Evolutionary conservation across 2,888 invertebrate species (phyloP).

Genomic region (Fabriciana adippe): DNA sequence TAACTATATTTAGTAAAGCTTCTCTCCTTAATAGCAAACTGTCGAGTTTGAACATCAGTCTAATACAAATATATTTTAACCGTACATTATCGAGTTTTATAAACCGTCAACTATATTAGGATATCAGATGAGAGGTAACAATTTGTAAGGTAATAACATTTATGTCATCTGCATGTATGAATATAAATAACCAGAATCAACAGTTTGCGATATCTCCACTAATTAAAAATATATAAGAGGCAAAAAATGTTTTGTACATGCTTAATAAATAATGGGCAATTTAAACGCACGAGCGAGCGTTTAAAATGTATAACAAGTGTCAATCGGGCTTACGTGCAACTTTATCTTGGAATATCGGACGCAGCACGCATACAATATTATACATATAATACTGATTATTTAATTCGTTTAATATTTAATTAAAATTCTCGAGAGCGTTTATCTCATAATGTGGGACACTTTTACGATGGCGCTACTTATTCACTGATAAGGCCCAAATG

Average conservation of each 20-base stretch:
- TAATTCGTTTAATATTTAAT: slow-evolving; percentile 82
- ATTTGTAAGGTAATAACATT: slow-evolving; percentile 26
- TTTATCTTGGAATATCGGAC: slow-evolving; percentile 67
- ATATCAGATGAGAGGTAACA: slow-evolving; percentile 27
- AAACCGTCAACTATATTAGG: slow-evolving; percentile 29
- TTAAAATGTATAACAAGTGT: slow-evolving; percentile 58
- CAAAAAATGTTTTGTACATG: slow-evolving; percentile 54
- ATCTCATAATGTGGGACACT: slow-evolving; percentile 82
- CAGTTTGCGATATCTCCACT: slow-evolving; percentile 55
- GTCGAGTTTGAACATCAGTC: slow-evolving; percentile 51
- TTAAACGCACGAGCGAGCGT: slow-evolving; percentile 49
- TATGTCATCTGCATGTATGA: slow-evolving; percentile 22
- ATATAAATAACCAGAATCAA: slow-evolving; percentile 44
- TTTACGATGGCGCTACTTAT: slow-evolving; percentile 80
- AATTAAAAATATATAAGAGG: slow-evolving; percentile 47
- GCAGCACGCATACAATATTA: slow-evolving; percentile 76
- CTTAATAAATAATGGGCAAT: slow-evolving; percentile 50
- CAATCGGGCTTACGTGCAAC: slow-evolving; percentile 61
- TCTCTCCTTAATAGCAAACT: slow-evolving; percentile 57
- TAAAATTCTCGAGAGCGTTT: slow-evolving; percentile 80
- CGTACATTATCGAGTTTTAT: slow-evolving; percentile 21
- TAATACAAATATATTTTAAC: slow-evolving; percentile 21
- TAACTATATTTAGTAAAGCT: slow-evolving; percentile 67
- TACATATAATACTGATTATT: slow-evolving; percentile 82
- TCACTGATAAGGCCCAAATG: slow-evolving; percentile 72